phyloP scores from a whole-genome alignment of 2,113 vertebrate genomes.

The Syrmaticus mikado region DNA sequence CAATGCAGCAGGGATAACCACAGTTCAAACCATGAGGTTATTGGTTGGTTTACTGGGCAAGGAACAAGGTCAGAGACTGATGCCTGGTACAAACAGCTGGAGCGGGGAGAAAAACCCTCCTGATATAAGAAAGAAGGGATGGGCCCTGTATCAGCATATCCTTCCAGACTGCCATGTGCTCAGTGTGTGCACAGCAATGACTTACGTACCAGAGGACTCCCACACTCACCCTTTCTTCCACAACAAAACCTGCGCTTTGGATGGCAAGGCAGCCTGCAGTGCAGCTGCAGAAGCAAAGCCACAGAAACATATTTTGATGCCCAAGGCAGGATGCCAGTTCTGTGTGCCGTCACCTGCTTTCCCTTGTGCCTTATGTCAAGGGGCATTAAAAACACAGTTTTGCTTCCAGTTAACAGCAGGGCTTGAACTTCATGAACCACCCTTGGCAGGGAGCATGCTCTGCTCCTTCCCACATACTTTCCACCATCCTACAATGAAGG shows the following conservation, averaged over 20 bases:
- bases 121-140: not conserved
- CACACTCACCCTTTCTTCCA: not conserved
- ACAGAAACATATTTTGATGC: not conserved
- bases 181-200: fast-evolving
- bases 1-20: not conserved
- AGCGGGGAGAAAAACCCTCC: not conserved
- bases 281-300: not conserved
- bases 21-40: not conserved
- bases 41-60: not conserved
- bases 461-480: not conserved
- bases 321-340: not conserved
- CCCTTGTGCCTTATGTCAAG: not conserved
- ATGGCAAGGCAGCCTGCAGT: not conserved
- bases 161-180: fast-evolving
- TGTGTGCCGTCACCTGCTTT: not conserved
- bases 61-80: not conserved
- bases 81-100: not conserved
- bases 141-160: not conserved
- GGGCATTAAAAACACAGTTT: not conserved
- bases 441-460: not conserved
- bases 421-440: not conserved
- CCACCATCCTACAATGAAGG: not conserved
- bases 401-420: not conserved
- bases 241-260: not conserved
- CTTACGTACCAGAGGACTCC: not conserved